Evolutionary conservation across 2,113 vertebrate species (phyloP).

Genomic region (Sceloporus undulatus): DNA sequence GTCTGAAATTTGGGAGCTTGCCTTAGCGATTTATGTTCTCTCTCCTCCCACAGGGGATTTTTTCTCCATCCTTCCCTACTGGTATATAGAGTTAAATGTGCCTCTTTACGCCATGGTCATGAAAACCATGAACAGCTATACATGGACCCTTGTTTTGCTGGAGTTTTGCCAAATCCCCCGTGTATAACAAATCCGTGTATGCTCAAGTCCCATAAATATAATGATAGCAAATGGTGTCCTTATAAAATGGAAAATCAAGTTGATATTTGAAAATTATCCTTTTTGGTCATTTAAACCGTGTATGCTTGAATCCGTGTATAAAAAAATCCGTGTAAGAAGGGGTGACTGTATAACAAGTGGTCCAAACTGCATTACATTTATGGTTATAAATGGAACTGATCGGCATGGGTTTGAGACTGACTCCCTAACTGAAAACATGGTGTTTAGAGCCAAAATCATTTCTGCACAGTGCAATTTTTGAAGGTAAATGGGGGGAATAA

Average conservation of each 20-base stretch:
- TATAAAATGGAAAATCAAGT: too few species aligned
- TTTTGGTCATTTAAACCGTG: too few species aligned
- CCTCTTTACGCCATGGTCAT: too few species aligned
- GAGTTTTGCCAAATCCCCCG: too few species aligned
- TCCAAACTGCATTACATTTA: not conserved
- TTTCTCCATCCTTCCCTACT: not conserved
- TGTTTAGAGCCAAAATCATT: not conserved
- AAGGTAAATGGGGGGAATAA: not conserved
- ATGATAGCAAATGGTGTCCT: too few species aligned
- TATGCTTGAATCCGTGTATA: too few species aligned
- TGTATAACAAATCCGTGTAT: too few species aligned
- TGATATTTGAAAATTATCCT: too few species aligned
- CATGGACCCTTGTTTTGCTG: too few species aligned
- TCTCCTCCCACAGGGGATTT: not conserved
- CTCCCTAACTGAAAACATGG: not conserved
- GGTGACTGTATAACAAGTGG: too few species aligned
- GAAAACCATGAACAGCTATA: not conserved
- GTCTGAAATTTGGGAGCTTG: not conserved
- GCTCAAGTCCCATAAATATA: too few species aligned
- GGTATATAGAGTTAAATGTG: not conserved
- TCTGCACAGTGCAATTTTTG: not conserved
- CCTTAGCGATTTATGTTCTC: not conserved
- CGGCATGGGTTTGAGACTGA: not conserved
- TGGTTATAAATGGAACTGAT: not conserved
- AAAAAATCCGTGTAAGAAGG: too few species aligned